Evolutionary conservation across 2,113 vertebrate genomes (phyloP).

Genomic region (Hydrolagus affinis): DNA sequence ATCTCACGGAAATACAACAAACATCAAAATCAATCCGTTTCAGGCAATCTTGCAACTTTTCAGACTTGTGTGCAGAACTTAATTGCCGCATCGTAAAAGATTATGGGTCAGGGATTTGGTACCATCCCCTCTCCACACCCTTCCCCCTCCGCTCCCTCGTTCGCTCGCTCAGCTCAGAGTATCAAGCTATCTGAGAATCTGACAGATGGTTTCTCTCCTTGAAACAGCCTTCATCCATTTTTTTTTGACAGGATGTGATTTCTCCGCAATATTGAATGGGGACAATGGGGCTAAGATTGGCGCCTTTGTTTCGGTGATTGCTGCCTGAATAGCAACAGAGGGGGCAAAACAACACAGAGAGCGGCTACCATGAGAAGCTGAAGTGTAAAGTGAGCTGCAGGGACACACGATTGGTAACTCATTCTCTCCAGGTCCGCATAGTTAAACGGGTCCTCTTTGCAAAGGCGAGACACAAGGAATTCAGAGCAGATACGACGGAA

Average conservation of each 20-base stretch:
- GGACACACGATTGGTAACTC: conserved; percentile 10
- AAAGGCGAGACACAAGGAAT: conserved; percentile 29
- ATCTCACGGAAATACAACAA: background rate
- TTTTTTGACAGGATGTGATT: conserved; percentile 48
- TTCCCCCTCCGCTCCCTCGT: background rate
- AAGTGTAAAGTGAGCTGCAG: conserved; percentile 24
- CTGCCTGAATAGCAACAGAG: conserved; percentile 41
- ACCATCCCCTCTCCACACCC: background rate
- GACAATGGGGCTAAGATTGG: conserved; percentile 34
- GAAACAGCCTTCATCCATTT: conserved; percentile 36
- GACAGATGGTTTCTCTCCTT: conserved; percentile 42
- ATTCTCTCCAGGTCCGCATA: conserved; percentile 31
- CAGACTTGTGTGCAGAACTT: background rate
- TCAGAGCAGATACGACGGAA: conserved; percentile 24
- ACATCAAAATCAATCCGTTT: background rate
- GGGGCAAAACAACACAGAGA: background rate
- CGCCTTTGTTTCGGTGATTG: conserved; percentile 41
- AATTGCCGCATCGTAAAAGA: background rate
- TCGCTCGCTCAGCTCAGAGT: background rate
- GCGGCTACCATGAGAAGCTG: conserved; percentile 8
- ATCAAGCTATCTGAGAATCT: conserved; percentile 29
- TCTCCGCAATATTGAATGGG: conserved; percentile 40
- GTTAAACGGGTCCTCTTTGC: conserved; percentile 27
- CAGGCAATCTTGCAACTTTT: background rate
- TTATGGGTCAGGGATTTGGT: background rate